Evolutionary conservation across 2,888 invertebrate species (phyloP), one percentile per base, ranked within the genome.

Genomic region (Saturnia japonica): DNA sequence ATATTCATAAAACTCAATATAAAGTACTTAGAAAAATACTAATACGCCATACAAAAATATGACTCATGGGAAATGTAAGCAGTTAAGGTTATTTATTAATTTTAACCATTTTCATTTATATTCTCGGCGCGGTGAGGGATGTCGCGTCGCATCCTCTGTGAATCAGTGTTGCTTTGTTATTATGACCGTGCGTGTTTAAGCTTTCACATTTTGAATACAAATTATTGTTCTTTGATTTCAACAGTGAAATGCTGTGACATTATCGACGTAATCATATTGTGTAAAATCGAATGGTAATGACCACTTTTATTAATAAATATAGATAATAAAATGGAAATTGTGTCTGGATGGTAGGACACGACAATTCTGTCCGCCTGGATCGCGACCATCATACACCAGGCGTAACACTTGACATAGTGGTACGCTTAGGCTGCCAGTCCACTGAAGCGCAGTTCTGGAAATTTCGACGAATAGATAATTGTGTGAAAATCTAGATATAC

Each of bases 141-240:
- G 74, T 45, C 74, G 76, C 76, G 74, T 45, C 74, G 76, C 76
- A 81, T 80, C 80, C 80, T 81, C 76, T 77, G 75, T 76, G 74
- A 78, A 78, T 78, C 75, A 78, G 73, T 73, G 67, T 74, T 74
- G 75, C 68, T 54, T 60, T 57, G 54, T 43, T 70, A 66, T 74
- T 68, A 70, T 78, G 77, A 76, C 78, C 76, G 77, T 78, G 75
- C 67, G 43, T 14, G 43, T 25, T 57, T 9, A 34, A 11, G 73
- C 69, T 71, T 71, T 71, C 73, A 62, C 66, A 79, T 74, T 68
- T 73, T 74, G 78, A 79, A 79, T 80, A 75, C 75, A 79, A 77
- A 80, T 76, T 69, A 57, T 25, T 57, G 57, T 57, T 57, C 57
- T 57, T 57, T 25, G 57, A 22, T 1, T 57, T 57, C 11, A 57